phyloP scores from a whole-genome alignment of 1,140 invertebrate genomes.

The Dendroctonus valens region DNA sequence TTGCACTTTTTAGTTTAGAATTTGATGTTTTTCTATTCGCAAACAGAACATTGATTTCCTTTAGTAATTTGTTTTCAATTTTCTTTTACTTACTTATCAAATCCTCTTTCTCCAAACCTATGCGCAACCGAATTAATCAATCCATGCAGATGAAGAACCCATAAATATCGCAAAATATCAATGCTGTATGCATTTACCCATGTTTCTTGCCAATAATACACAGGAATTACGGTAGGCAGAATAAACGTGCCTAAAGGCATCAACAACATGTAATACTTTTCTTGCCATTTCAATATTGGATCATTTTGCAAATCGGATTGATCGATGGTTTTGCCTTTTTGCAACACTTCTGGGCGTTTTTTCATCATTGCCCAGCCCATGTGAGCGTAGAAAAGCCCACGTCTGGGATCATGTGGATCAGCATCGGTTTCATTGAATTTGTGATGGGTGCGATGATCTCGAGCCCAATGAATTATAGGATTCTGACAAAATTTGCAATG shows the following conservation, averaged over 20 bases:
- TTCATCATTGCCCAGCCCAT: constrained; percentile 67
- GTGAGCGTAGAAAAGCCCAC: constrained; percentile 71
- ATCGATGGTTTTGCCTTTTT: constrained; percentile 62
- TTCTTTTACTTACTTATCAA: constrained; percentile 68
- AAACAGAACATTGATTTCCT: too few species aligned
- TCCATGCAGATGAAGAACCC: constrained; percentile 91
- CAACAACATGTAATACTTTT: constrained; percentile 68
- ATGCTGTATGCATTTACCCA: constrained; percentile 79
- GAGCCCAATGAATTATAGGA: constrained; percentile 71
- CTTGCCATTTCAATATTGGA: constrained; percentile 62
- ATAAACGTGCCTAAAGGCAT: constrained; percentile 83
- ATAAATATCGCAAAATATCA: constrained; percentile 80
- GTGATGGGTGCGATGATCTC: constrained; percentile 86
- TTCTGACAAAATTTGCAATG: constrained; percentile 51
- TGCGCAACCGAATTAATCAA: constrained; percentile 94
- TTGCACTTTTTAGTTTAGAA: too few species aligned
- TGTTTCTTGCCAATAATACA: constrained; percentile 81
- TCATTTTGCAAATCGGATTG: constrained; percentile 63
- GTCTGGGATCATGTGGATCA: constrained; percentile 73
- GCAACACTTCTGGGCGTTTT: constrained; percentile 65
- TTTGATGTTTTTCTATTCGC: too few species aligned
- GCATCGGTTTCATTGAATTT: constrained; percentile 63
- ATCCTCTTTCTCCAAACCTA: constrained; percentile 86
- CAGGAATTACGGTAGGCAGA: constrained; percentile 80
- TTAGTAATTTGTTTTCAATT: too few species aligned